Evolutionary conservation across 2,113 vertebrate species (phyloP).

Genomic region (Chlamydotis undulata): DNA sequence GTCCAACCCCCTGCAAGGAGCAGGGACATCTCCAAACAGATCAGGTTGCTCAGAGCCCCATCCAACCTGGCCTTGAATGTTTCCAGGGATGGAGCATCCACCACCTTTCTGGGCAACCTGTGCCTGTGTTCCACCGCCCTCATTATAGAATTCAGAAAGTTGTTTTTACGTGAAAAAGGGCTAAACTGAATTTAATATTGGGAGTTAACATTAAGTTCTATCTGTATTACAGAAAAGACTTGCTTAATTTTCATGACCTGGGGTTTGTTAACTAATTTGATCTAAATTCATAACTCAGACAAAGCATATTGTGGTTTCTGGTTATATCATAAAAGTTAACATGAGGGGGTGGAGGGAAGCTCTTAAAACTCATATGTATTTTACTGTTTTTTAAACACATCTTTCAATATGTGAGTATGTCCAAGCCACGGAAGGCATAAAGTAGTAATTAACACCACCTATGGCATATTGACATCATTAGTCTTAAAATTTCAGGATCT

Average conservation of each 20-base stretch:
- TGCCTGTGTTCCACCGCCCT: too few relatives aligned
- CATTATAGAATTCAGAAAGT: background rate
- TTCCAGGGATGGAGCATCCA: too few relatives aligned
- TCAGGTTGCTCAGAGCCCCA: too few relatives aligned
- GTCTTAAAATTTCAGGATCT: background rate
- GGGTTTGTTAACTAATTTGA: background rate
- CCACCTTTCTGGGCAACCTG: too few relatives aligned
- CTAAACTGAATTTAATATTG: background rate
- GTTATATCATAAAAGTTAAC: background rate
- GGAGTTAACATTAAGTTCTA: background rate
- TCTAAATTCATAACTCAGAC: background rate
- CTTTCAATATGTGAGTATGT: background rate
- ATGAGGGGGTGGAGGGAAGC: accelerated
- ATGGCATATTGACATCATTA: background rate
- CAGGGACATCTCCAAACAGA: too few relatives aligned
- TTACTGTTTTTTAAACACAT: background rate
- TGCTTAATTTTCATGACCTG: background rate
- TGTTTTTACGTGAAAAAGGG: background rate
- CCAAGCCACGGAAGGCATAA: background rate
- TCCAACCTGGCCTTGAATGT: too few relatives aligned
- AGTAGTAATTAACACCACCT: background rate
- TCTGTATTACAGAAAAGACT: background rate
- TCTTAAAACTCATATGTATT: background rate
- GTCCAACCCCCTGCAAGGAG: too few relatives aligned
- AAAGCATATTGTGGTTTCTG: background rate